A percentile compares a stretch with the other conserved stretches of the same genome.
Evolutionary conservation across 1,140 invertebrate species (phyloP).

Genomic region (Lepidurus apus): DNA sequence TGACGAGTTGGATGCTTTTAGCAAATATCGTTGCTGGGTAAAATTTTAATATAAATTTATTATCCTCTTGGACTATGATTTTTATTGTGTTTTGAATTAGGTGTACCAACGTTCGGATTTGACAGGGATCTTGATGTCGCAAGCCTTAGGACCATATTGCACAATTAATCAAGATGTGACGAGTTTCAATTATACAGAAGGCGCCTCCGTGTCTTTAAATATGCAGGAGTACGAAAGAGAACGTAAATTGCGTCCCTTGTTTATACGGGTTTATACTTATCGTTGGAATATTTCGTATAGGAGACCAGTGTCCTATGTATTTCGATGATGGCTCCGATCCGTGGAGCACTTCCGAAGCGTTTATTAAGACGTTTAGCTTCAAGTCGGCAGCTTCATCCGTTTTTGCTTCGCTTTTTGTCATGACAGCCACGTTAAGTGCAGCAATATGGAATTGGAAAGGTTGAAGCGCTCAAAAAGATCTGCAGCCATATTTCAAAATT

Average conservation of each 20-base stretch:
- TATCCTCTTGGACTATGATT: conserved; percentile 24
- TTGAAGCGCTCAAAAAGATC: background rate
- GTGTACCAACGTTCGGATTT: conserved; percentile 91
- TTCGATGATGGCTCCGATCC: conserved; percentile 88
- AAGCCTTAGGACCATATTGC: conserved; percentile 85
- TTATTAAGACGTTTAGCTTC: conserved; percentile 39
- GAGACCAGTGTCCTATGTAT: conserved; percentile 88
- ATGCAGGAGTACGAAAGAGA: conserved; percentile 89
- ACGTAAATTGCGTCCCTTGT: conserved; percentile 51
- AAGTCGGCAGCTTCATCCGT: background rate
- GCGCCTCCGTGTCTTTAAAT: conserved; percentile 81
- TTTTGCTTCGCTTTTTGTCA: background rate
- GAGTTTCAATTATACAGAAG: conserved; percentile 79
- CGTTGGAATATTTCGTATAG: conserved; percentile 43
- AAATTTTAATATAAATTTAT: background rate
- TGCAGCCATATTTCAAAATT: background rate
- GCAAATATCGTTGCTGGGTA: conserved; percentile 93
- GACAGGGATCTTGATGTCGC: conserved; percentile 81
- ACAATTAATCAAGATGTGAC: conserved; percentile 82
- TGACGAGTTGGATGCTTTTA: conserved; percentile 91
- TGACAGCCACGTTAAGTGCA: background rate
- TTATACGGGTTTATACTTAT: background rate
- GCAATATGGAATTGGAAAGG: background rate
- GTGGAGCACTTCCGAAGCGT: conserved; percentile 60
- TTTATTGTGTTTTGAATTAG: conserved; percentile 41